Evolutionary conservation across 2,888 invertebrate species (phyloP), one percentile per base, ranked within the genome.

Genomic region (Epinotia brunnichana): DNA sequence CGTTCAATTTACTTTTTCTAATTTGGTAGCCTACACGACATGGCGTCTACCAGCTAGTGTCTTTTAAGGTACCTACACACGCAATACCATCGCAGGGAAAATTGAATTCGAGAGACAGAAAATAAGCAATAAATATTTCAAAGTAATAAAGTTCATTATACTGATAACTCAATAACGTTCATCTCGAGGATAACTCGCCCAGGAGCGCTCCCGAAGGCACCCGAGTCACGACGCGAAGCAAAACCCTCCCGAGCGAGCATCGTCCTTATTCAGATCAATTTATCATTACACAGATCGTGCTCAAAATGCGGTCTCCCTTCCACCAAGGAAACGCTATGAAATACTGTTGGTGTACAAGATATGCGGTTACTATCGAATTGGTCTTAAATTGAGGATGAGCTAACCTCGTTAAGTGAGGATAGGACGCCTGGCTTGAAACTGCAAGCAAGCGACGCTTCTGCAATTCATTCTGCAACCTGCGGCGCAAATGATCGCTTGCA

Each of bases 361-460:
- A 73, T 57, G 41, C 62, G 53, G 53, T 51, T 57, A 7, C 68
- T 63, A 53, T 73, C 48, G 68, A 57, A 48, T 73, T 69, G 41
- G 51, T 24, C 57, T 48, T 53, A 63, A 63, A 73, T 63, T 68
- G 73, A 57, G 73, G 83, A 81, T 79, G 78, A 82, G 80, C 81
- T 90, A 90, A 89, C 87, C 85, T 89, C 85, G 86, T 91, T 90
- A 90, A 85, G 86, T 84, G 83, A 84, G 81, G 85, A 84, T 86
- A 85, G 84, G 82, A 85, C 82, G 83, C 80, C 76, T 70, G 77
- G 81, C 83, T 87, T 83, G 86, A 89, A 90, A 91, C 86, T 88
- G 90, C 90, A 90, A 89, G 88, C 87, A 81, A 88, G 90, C 88
- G 86, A 86, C 86, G 80, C 82, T 81, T 85, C 82, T 80, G 87